Evolutionary conservation across 2,113 vertebrate species (phyloP), one percentile per base, ranked within the genome.

Genomic region (Alligator sinensis): DNA sequence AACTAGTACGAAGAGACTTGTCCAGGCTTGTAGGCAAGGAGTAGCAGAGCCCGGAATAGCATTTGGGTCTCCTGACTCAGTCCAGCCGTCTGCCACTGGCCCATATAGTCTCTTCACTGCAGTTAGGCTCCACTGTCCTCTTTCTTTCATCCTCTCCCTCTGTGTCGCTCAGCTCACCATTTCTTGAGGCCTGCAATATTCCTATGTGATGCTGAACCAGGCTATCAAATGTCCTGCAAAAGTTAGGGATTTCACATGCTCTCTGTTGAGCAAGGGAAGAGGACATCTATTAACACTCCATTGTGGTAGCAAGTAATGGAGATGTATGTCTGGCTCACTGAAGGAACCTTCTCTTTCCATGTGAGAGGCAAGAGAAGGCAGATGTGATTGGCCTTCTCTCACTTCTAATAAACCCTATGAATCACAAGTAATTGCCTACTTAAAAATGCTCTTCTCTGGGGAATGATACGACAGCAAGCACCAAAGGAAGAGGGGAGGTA

Each of bases 361-460:
- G 38, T 93, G 87, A 91, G 82, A 92, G 84, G 75, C 0, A 1
- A 97, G 92, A 86, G 93, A 93, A 82, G 76, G 90, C 90, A 95
- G 91, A 60, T 66, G 60, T 70, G 91, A 94, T 66, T 93, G 77
- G 85, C 86, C 84, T 91, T 91, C 93, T 90, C 91, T 95, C 7
- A 59, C 64, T 94, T 76, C 74, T 96, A 88, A 95, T 87, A 95
- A 93, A 90, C 75, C 85, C 92, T 70, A 66, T 87, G 94, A 97
- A 94, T 94, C 91, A 95, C 92, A 95, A 95, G 81, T 96, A 96
- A 97, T 97, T 95, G 94, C 89, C 95, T 97, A 17, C 94, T 96
- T 96, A 96, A 88, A 92, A 87, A 90, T 89, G 11, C 86, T 94
- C 68, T 86, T 91, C 94, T 96, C 94, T 84, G 22, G 87, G 94